phyloP scores from a whole-genome alignment of 2,888 invertebrate genomes.

The Philereme transversata region DNA sequence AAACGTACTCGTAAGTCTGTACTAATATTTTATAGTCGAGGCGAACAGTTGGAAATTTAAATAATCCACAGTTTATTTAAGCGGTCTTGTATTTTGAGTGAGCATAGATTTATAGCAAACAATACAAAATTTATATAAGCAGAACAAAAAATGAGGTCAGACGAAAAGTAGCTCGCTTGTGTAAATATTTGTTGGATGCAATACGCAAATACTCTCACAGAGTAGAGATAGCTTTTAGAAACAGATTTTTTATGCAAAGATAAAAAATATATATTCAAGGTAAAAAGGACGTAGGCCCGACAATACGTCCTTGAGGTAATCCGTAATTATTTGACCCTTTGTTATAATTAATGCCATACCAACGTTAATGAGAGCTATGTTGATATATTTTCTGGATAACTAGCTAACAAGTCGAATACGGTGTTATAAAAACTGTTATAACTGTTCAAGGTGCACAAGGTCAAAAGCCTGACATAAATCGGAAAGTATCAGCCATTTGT shows the following conservation, averaged over 20 bases:
- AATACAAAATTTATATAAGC: slow-evolving; percentile 18
- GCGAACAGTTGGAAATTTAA: slow-evolving; percentile 1
- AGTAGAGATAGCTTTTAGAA: slow-evolving; percentile 11
- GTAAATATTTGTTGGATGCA: slow-evolving; percentile 30
- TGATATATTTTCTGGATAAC: background rate
- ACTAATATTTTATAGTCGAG: slow-evolving; percentile 3
- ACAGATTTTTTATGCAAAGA: background rate
- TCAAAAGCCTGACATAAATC: slow-evolving; percentile 17
- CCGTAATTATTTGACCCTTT: background rate
- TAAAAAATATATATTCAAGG: background rate
- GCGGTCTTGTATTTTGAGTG: slow-evolving; percentile 6
- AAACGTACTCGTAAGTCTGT: background rate
- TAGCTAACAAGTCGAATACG: background rate
- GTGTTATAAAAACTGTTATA: background rate
- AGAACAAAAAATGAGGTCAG: slow-evolving; percentile 23
- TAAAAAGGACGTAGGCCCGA: slow-evolving; percentile 1
- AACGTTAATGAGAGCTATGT: background rate
- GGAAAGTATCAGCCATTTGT: slow-evolving; percentile 2
- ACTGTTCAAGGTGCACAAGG: slow-evolving; percentile 6
- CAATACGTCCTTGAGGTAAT: background rate
- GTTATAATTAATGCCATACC: too few species aligned
- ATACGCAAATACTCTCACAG: slow-evolving; percentile 2
- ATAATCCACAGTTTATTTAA: slow-evolving; percentile 5
- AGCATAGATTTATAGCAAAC: slow-evolving; percentile 25
- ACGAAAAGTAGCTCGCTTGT: slow-evolving; percentile 22